Base-by-base conservation (phyloP, 64 coral and sea anemone genomes). In the Anthopleura sola region DNA sequence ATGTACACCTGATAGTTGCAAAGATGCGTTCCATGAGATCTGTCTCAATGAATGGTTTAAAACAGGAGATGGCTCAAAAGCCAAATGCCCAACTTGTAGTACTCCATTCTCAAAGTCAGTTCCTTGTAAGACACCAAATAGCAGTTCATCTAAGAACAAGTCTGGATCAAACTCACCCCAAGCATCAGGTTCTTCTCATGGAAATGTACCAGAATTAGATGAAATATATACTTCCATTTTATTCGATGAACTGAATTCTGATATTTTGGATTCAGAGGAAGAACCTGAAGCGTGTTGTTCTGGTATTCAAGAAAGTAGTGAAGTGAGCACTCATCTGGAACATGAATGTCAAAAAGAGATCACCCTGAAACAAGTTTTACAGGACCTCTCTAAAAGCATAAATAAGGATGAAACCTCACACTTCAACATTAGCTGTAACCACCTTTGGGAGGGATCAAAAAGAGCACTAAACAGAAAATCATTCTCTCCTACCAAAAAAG, bases 361-460 rank as follows among this genome's bases (percentile, higher is more conserved):
- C 37, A 44, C 76, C 40, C 76, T 78, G 40, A 78, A 83, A n/a
- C 31, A 83, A 32, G 44, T 83, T 83, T 57, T 83, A 54, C 38
- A 31, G 1, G 47, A 83, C 14, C 81, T 83, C 34, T 50, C 81
- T 40, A 50, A 53, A 54, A 50, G 44, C 18, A 83, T 54, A 83
- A 33, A 57, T 83, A 6, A 15, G 44, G 81, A 83, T 40, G 83
- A 85, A 33, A 88, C 74, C 46, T 88, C 86, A 32, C 82, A 95
- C n/a, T 95, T 88, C 80, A 95, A 95, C 21, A 91, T 88, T 49
- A 87, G 88, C 48, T 24, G 85, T 23, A 87, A 58, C 71, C 32
- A 92, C 49, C 29, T 83, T 26, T 92, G 90, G 85, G 90, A 90
- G 60, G 90, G 93, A 82, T 69, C 90, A 24, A 83, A 83, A 24